Evolutionary conservation across 2,113 vertebrate species (phyloP), one percentile per base, ranked within the genome.

Genomic region (Alouatta palliata): DNA sequence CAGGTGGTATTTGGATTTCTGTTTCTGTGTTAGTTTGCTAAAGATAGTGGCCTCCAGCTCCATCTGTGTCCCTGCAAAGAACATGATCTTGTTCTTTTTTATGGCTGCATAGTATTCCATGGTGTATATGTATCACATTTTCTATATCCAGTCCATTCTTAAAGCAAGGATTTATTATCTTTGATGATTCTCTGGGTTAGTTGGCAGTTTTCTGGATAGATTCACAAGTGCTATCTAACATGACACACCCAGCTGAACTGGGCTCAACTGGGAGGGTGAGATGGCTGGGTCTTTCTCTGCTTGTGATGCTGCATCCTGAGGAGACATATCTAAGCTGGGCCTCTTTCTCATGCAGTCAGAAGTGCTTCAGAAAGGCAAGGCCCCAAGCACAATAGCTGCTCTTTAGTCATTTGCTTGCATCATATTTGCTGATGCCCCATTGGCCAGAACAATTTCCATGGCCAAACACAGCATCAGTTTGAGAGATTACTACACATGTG

Each of bases 171-270:
- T 5, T 25, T 37, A 11, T 71, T 19, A 20, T 3, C 30, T 58
- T 5, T 86, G 27, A 3, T 2, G 21, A 43, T 17, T 45, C 13
- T 77, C 16, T 10, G 16, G 54, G 9, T 21, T 54, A 45, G 14
- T 30, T 68, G 75, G 8, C 16, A 25, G 40, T 7, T 1, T 16
- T 76, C 25, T 40, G 16, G 7, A 9, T 85, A 56, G 35, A 5
- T 8, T 21, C 27, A 17, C 0, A 3, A 1, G 23, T 6, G 10
- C 12, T 37, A 0, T n/a, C 4, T 13, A 27, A 8, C 9, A 5
- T 66, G 19, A 45, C 4, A 7, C 14, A 3, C 35, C 47, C 3
- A 20, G 32, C 5, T 45, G 7, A 35, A 6, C 49, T n/a, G 58
- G 9, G 23, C 6, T 66, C 5, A 8, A 0, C 1, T n/a, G 6